Percentiles rank a stretch among this genome's conserved stretches.
phyloP scores from a whole-genome alignment of 2,113 vertebrate species.

The Caretta caretta region DNA sequence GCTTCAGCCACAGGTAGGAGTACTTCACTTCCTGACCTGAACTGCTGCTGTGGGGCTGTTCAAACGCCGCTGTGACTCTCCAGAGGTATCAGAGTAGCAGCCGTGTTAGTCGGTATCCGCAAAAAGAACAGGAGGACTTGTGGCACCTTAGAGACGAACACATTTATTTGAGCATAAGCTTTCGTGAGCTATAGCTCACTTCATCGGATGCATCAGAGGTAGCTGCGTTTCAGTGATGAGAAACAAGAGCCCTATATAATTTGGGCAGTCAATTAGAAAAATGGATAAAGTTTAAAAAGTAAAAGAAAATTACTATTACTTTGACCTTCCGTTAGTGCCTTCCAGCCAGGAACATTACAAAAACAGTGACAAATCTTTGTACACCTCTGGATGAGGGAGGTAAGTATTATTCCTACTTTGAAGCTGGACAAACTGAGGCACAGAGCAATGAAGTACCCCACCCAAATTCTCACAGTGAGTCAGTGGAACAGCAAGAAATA shows the following conservation, averaged over 20 bases:
- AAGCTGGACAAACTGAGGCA: background rate
- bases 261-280: background rate
- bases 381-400: background rate
- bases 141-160: too few relatives aligned
- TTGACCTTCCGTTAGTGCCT: background rate
- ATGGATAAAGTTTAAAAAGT: background rate
- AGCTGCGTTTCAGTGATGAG: background rate
- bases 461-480: background rate
- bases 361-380: background rate
- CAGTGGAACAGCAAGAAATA: background rate
- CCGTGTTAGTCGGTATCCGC: too few relatives aligned
- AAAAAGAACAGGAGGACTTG: too few relatives aligned
- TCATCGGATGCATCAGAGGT: background rate
- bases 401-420: background rate
- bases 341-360: background rate
- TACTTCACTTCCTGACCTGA: background rate
- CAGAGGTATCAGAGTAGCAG: too few relatives aligned
- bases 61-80: fast-evolving
- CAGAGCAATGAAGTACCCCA: background rate
- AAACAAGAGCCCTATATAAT: background rate
- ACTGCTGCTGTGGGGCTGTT: background rate
- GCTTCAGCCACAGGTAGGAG: background rate
- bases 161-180: too few relatives aligned
- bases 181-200: too few relatives aligned
- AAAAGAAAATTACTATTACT: background rate